Base-by-base conservation (phyloP, 2,888 invertebrate genomes). In the Drosophila cognata region DNA sequence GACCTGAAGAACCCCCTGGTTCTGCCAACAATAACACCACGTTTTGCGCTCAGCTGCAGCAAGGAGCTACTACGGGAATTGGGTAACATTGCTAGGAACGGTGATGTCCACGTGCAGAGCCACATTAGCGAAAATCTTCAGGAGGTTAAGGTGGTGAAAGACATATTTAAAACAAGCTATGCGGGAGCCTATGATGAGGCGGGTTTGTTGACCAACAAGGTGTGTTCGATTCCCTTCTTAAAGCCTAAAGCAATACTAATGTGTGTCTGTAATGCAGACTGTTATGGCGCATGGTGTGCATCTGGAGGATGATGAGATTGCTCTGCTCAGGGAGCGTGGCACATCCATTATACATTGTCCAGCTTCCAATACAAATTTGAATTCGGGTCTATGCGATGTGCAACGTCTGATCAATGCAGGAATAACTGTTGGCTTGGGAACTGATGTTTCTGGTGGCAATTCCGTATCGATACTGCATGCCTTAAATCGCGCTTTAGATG, bases 381-480 rank as follows among this genome's bases (percentile, higher is more conserved):
- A 94, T 84, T 98, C 98, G 18, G 98, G 98, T 0, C 89, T 97
- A 2, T 97, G 98, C 90, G 96, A 97, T 85, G 95, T 97, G 0
- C 94, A 95, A 70, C 94, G 94, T 62, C 93, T 97, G 16, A 92
- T 95, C 43, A 91, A 94, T 16, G 93, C 94, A 53, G 95, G 95
- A 4, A 92, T 98, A 29, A 96, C 95, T 90, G 95, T 98, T 64
- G 98, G 98, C 10, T 94, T 98, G 51, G 98, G 98, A 79, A 97
- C 98, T 91, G 98, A 98, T 93, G 95, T 98, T 11, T 94, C 98
- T 0, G 98, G 97, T 2, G 98, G 98, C 0, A 96, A 96, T 89
- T 96, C 94, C 55, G 94, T 96, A 0, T 96, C 96, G 0, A 96
- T 98, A 70, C 90, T 97, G 63, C 96, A 96, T 88, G 95, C 96